These are phyloP conservation scores for Clepsis dumicolana DNA, from an alignment of 2,888 invertebrate genomes.

Conservation along the genomic window DNA sequence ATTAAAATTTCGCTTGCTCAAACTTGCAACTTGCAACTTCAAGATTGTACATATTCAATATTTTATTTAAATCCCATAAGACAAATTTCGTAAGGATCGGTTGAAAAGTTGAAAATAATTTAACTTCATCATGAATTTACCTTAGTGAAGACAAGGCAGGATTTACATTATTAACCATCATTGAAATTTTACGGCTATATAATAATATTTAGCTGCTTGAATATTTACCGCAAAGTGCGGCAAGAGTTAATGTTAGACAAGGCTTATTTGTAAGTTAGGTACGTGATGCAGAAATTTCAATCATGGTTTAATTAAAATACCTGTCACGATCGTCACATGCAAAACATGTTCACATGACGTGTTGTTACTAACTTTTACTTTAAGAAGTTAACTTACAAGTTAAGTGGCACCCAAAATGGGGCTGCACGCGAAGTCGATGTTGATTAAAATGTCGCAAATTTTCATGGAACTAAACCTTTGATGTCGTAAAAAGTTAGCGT, in stretches of 20 bases:
- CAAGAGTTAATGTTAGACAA: constrained; percentile 25
- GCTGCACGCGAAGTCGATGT: neutral
- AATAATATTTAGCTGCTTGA: constrained; percentile 11
- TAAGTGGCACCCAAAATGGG: constrained; percentile 25
- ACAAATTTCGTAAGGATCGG: neutral
- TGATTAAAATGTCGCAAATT: constrained; percentile 8
- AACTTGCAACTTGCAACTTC: too few species aligned
- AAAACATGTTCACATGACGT: constrained; percentile 8
- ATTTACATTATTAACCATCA: constrained; percentile 15
- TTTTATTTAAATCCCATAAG: neutral
- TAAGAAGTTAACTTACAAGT: neutral
- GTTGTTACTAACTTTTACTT: constrained; percentile 5
- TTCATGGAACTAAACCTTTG: constrained; percentile 7
- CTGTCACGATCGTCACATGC: constrained; percentile 3
- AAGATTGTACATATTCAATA: neutral
- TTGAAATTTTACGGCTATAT: neutral
- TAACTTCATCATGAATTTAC: neutral
- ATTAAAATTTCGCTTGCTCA: neutral
- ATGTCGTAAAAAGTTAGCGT: neutral
- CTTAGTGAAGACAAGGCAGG: neutral
- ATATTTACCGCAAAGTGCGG: constrained; percentile 9
- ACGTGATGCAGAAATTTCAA: constrained; percentile 16
- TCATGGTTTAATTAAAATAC: constrained; percentile 26
- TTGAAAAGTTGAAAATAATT: constrained; percentile 1
- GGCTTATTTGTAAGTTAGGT: constrained; percentile 31